Evolutionary conservation across 2,113 vertebrate genomes (phyloP).

Genomic region (Macquaria australasica): DNA sequence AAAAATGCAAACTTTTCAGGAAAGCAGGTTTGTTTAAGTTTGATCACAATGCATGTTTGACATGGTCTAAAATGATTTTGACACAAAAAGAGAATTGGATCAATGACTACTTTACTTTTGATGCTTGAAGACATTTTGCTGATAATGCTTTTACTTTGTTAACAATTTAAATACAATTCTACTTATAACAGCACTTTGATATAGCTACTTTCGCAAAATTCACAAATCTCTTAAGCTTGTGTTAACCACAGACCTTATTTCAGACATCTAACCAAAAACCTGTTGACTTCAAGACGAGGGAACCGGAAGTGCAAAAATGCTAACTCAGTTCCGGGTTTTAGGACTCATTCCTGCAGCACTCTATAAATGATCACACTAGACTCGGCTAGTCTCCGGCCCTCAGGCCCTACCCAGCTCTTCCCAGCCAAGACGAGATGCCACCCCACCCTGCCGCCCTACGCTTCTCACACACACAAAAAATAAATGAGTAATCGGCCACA

Average conservation of each 20-base stretch:
- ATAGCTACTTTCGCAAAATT: neutral
- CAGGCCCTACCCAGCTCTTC: slow-evolving; percentile 45
- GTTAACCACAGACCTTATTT: no score
- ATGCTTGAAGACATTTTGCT: neutral
- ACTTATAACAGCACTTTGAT: neutral
- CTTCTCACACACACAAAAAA: slow-evolving; percentile 65
- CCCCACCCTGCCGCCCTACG: slow-evolving; percentile 50
- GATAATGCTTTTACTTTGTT: neutral
- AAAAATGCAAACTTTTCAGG: neutral
- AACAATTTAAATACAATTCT: neutral
- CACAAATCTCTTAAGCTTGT: no score
- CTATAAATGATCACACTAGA: slow-evolving; percentile 13
- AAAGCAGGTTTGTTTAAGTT: neutral
- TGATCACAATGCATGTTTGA: neutral
- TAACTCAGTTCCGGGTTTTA: no score
- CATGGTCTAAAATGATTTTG: neutral
- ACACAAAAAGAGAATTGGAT: neutral
- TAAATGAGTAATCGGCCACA: slow-evolving; percentile 84
- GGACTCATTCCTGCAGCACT: no score
- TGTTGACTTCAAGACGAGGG: no score
- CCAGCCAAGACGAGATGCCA: slow-evolving; percentile 59
- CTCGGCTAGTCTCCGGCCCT: neutral
- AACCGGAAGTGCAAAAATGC: no score
- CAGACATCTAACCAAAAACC: no score
- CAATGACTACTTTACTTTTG: neutral